Evolutionary conservation across 2,797 vertebrate species (phyloP).

Genomic region (Scomberomorus guttatus): DNA sequence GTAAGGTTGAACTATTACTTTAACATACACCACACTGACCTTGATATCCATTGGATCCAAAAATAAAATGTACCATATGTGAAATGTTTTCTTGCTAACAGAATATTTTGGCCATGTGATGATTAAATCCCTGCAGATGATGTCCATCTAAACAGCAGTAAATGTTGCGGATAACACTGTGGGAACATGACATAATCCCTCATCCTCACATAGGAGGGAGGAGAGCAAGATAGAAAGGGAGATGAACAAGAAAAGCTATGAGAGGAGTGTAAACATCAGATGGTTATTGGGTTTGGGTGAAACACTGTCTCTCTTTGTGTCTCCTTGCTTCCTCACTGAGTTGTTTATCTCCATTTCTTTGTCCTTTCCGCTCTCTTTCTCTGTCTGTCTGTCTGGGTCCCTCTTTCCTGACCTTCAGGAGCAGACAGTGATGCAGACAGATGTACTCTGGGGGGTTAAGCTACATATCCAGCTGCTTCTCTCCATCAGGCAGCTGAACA

Average conservation of each 20-base stretch:
- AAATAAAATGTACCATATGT: not conserved
- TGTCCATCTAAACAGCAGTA: slow-evolving; percentile 2
- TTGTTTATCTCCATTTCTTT: not conserved
- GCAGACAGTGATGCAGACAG: slow-evolving; percentile 51
- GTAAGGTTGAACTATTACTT: not conserved
- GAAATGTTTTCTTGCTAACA: too few species aligned
- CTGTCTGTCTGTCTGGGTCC: slow-evolving; percentile 15
- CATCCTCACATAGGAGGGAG: not conserved
- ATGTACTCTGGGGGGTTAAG: slow-evolving; percentile 37
- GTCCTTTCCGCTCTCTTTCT: not conserved
- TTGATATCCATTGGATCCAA: not conserved
- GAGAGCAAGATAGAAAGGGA: not conserved
- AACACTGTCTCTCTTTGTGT: not conserved
- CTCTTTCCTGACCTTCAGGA: slow-evolving; percentile 54
- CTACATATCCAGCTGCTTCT: slow-evolving; percentile 59
- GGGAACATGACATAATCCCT: not conserved
- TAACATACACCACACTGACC: not conserved
- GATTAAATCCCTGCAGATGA: slow-evolving; percentile 1
- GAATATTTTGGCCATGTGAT: not conserved
- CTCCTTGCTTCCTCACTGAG: not conserved
- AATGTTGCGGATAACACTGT: not conserved
- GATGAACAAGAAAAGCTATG: not conserved
- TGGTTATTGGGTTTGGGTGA: not conserved
- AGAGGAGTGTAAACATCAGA: slow-evolving; percentile 2
- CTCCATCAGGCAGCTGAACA: slow-evolving; percentile 42